phyloP scores from a whole-genome alignment of 2,888 invertebrate genomes.

The Pegoplata infirma region DNA sequence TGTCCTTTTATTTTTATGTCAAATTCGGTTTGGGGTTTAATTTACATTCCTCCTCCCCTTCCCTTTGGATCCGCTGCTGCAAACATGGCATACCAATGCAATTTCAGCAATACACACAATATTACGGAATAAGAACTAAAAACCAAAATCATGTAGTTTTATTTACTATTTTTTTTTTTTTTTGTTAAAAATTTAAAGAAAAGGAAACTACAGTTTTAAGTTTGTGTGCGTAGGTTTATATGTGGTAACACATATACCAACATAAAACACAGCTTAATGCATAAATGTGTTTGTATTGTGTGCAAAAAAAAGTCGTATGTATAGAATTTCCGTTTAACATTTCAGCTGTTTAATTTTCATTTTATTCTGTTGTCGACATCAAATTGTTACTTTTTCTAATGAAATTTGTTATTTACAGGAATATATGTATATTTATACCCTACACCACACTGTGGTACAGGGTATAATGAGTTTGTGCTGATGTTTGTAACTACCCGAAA shows the following conservation, averaged over 20 bases:
- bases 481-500: no score
- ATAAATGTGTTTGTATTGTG: neutral
- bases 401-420: slow-evolving; percentile 30
- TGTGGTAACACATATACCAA: neutral
- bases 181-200: neutral
- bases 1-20: no score
- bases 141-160: slow-evolving; percentile 42
- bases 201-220: neutral
- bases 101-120: neutral
- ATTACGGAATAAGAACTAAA: slow-evolving; percentile 7
- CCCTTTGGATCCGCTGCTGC: no score
- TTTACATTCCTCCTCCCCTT: no score
- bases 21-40: no score
- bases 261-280: no score
- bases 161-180: no score
- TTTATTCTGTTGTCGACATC: neutral
- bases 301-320: slow-evolving; percentile 5
- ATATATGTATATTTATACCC: no score
- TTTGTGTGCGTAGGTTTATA: neutral
- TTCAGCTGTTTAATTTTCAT: neutral
- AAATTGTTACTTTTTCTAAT: slow-evolving; percentile 23
- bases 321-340: slow-evolving; percentile 3
- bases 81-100: no score
- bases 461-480: no score
- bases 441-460: no score